Base-by-base conservation (phyloP, 2,797 vertebrate genomes). In the Silurus aristotelis region DNA sequence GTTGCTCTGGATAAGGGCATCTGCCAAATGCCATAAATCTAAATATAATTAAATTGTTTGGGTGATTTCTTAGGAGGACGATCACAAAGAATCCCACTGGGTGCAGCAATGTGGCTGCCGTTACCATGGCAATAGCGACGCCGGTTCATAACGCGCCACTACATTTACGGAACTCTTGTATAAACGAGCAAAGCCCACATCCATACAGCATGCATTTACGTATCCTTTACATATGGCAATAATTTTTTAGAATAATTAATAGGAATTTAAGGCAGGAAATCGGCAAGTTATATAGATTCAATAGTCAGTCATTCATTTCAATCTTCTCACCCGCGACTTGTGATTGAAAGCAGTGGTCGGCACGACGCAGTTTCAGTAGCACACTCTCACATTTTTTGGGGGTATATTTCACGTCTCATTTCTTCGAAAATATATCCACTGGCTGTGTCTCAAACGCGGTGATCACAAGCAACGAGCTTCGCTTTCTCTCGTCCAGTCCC, bases 61-160 rank as follows among this genome's bases (percentile, higher is more conserved):
- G 48, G 48, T 52, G 6, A 52, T 52, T 52, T 52, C 10, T 7
- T 52, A 52, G 48, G 5, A 10, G 10, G 48, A 52, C 10, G 48
- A 52, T 7, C 48, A 10, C 38, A 52, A 52, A 52, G 48, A 7
- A 52, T 52, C 10, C 48, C 38, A 52, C 56, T 1, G 3, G 3
- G 12, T 68, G 20, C 31, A 9, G 25, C 13, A 55, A 73, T 17
- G 38, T 43, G 52, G 48, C 38, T 76, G 31, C 12, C 85, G 81
- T 86, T 90, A 87, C 89, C 70, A 89, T 89, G 84, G 80, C 68
- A 89, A 89, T 86, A 56, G 75, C 83, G 58, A 82, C 72, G 92
- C 93, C 3, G 92, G 88, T 90, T 89, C 82, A 86, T 77, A 93
- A 94, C 92, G 87, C 52, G 72, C 19, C 60, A 22, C 61, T 80